Conservation (phyloP, 1,140 invertebrate genomes). For the Atta cephalotes region DNA sequence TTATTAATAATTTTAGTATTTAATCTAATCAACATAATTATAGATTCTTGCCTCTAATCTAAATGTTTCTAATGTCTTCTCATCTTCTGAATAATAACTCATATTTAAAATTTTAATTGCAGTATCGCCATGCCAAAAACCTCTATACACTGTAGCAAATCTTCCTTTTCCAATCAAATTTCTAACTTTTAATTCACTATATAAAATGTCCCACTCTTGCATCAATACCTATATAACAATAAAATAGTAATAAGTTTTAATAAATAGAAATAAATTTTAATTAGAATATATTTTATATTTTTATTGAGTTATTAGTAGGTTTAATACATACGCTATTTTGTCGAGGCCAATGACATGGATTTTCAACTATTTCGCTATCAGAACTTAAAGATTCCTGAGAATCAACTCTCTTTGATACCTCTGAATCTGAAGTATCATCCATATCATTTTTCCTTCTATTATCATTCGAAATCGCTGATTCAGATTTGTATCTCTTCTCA, state of each 20-base stretch:
- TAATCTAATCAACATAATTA: neutral
- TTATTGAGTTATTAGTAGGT: constrained; percentile 5
- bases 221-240: constrained; percentile 91
- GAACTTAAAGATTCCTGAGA: constrained; percentile 95
- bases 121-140: constrained; percentile 99
- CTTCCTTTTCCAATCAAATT: constrained; percentile 96
- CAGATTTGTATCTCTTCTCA: constrained; percentile 7
- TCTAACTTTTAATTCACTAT: constrained; percentile 95
- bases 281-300: constrained; percentile 30
- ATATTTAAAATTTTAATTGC: constrained; percentile 99
- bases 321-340: constrained; percentile 93
- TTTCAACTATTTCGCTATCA: constrained; percentile 86
- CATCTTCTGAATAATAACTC: constrained; percentile 95
- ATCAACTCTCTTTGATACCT: constrained; percentile 93
- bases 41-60: constrained; percentile 92
- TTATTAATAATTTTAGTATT: constrained; percentile 24
- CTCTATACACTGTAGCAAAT: constrained; percentile 97
- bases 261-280: neutral
- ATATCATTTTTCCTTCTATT: constrained; percentile 84
- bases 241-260: constrained; percentile 20
- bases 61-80: constrained; percentile 97
- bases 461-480: constrained; percentile 56
- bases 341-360: constrained; percentile 91
- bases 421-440: constrained; percentile 93
- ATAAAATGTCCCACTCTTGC: constrained; percentile 99